Conservation (phyloP, 2,888 invertebrate species). For the Nasonovia ribisnigri region DNA sequence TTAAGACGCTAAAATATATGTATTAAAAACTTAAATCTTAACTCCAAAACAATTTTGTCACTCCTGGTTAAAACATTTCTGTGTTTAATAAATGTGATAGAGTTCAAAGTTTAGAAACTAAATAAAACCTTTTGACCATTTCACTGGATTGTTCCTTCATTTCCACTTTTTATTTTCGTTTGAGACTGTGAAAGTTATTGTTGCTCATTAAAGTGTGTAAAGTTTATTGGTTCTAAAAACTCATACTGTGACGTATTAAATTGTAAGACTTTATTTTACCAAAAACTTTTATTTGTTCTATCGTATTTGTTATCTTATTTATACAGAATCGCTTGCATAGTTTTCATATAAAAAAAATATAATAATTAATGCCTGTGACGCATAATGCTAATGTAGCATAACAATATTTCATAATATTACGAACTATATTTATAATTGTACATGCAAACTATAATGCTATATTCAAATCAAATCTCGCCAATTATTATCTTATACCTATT, state of each 20-base stretch:
- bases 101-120: neutral
- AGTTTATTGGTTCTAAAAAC: slow-evolving; percentile 9
- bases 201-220: slow-evolving; percentile 7
- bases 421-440: neutral
- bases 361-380: neutral
- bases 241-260: neutral
- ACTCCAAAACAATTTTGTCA: neutral
- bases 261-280: neutral
- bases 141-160: slow-evolving; percentile 12
- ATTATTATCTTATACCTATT: neutral
- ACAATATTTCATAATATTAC: neutral
- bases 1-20: neutral
- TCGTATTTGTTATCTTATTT: neutral
- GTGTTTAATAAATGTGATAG: neutral
- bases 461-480: neutral
- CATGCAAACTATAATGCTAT: neutral
- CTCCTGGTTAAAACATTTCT: neutral
- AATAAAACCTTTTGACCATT: slow-evolving; percentile 15
- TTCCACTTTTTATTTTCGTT: slow-evolving; percentile 30
- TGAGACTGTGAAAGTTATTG: slow-evolving; percentile 1
- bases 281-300: neutral
- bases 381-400: neutral
- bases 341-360: neutral
- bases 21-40: neutral
- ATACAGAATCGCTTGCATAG: neutral